Evolutionary conservation across 2,113 vertebrate species (phyloP), one percentile per base, ranked within the genome.

Genomic region (Empidonax alnorum): DNA sequence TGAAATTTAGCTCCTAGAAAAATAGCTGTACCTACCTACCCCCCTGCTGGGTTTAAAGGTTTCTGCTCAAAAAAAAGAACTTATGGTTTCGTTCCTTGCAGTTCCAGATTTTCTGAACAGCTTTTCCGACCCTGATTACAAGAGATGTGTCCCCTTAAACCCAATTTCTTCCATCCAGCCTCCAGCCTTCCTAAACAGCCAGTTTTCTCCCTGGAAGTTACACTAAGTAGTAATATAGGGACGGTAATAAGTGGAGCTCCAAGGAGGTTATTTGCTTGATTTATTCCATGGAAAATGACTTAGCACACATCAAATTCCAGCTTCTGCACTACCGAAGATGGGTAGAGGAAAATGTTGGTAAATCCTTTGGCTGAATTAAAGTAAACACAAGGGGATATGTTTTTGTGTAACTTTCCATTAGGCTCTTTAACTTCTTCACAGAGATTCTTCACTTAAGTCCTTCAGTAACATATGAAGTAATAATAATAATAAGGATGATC

Each of bases 371-470:
- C 74, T 92, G 65, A 89, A 68, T 75, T 82, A 78, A 62, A 82
- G 14, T 66, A 94, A 96, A 79, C 69, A 69, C 0, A 0, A 46
- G n/a, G 42, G 47, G 41, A 37, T 84, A 9, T 39, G 28, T 17
- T 75, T 91, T 78, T 90, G 27, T 97, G 19, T 71, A 59, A 94
- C 39, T 94, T 96, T 90, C 73, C 83, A 41, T 89, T 89, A 53
- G 74, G 20, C 17, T 89, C 18, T 65, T 65, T 61, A 72, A 79
- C 8, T 41, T 74, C 42, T 71, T 78, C 56, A 41, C 30, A 82
- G 61, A 61, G 22, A 61, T 47, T 77, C 65, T 66, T 90, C 44
- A 41, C 14, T 53, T 58, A 33, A 78, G 17, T 59, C 44, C 27
- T 78, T 69, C 27, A 63, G 39, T 84, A 91, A 18, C 17, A 55